phyloP scores from a whole-genome alignment of 2,888 invertebrate genomes.

The Germaria angustata region DNA sequence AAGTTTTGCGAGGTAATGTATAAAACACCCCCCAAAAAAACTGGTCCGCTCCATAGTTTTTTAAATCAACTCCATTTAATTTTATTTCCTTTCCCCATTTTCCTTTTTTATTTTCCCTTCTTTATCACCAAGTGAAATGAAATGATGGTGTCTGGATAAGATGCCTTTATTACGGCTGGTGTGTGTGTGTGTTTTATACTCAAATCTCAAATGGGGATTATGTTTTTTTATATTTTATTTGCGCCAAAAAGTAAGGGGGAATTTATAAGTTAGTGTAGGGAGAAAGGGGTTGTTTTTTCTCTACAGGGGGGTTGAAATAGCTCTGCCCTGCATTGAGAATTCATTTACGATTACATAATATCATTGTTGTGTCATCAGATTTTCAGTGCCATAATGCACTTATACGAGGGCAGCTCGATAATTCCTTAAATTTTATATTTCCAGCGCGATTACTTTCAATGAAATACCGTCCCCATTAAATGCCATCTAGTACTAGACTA shows the following conservation, averaged over 20 bases:
- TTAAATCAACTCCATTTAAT: neutral
- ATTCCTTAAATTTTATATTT: no score
- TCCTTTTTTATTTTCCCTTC: constrained; percentile 18
- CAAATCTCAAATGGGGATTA: constrained; percentile 43
- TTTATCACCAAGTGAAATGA: constrained; percentile 20
- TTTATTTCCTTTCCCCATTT: neutral
- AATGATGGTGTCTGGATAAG: constrained; percentile 57
- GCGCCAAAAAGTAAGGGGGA: neutral
- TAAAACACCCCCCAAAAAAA: neutral
- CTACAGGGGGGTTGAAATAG: neutral
- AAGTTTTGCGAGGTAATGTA: neutral
- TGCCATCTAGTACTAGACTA: no score
- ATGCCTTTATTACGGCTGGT: constrained; percentile 20
- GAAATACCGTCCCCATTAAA: no score
- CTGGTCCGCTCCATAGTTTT: neutral
- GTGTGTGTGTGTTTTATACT: neutral
- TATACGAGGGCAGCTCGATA: no score
- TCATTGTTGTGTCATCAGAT: constrained; percentile 39
- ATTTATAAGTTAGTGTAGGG: neutral
- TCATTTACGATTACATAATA: constrained; percentile 13
- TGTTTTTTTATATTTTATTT: constrained; percentile 41
- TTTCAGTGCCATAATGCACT: neutral
- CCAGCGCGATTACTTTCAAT: no score
- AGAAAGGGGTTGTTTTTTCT: constrained; percentile 28
- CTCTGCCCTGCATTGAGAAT: constrained; percentile 30